These are phyloP conservation scores for Diacarnus erythraeanus DNA, from an alignment of 37 sponge, comb jelly and placozoan species.

Conservation along the genomic window DNA sequence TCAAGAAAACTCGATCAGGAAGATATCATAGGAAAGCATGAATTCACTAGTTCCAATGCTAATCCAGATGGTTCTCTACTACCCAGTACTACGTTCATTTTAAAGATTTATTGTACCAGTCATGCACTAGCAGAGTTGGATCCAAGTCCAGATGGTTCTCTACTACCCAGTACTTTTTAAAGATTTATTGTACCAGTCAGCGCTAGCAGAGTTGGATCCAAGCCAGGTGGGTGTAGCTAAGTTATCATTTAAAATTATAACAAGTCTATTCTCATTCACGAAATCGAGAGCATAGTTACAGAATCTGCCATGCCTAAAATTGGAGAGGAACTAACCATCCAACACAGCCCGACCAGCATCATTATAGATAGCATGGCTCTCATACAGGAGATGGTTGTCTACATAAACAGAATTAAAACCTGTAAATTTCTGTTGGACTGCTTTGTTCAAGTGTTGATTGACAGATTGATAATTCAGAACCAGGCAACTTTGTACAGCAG, in stretches of 20 bases:
- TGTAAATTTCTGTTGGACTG: neutral
- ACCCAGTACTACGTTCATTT: no score
- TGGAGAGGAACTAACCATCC: slow-evolving; percentile 1
- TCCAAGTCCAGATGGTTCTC: no score
- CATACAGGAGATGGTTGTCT: no score
- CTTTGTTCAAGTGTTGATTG: neutral
- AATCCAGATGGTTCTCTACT: no score
- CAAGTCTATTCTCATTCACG: neutral
- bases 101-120: no score
- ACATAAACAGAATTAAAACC: neutral
- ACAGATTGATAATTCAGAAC: no score
- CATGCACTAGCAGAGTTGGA: no score
- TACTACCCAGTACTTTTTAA: no score
- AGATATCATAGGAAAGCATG: neutral
- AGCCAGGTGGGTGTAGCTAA: no score
- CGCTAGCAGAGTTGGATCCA: no score
- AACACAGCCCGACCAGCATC: neutral
- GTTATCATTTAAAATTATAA: neutral
- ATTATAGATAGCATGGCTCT: slow-evolving; percentile 1
- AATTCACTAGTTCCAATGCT: neutral
- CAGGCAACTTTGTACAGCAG: neutral
- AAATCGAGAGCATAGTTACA: neutral
- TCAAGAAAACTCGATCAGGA: no score
- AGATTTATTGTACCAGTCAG: no score
- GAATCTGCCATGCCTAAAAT: slow-evolving; percentile 4